phyloP scores from a whole-genome alignment of 2,888 invertebrate genomes.

The Scaptomyza polygonia region DNA sequence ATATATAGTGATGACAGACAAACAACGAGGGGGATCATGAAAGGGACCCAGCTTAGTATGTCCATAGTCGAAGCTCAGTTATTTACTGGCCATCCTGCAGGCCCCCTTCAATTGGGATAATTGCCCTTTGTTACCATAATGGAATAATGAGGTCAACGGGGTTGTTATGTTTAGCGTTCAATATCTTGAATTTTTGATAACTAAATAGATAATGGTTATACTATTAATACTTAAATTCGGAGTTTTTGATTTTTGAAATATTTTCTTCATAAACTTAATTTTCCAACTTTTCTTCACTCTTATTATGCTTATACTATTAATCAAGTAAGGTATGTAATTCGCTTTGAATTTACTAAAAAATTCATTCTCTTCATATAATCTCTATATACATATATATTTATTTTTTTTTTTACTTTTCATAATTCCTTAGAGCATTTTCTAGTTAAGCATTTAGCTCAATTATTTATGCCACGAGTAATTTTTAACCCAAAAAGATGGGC shows the following conservation, averaged over 20 bases:
- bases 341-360: not conserved
- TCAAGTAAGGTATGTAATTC: too few relatives aligned
- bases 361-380: not conserved
- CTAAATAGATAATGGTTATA: too few relatives aligned
- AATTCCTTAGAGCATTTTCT: constrained; percentile 14
- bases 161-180: not conserved
- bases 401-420: too few relatives aligned
- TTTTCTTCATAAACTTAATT: too few relatives aligned
- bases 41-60: constrained; percentile 50
- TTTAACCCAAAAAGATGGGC: constrained; percentile 17
- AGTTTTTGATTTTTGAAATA: too few relatives aligned
- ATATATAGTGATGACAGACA: constrained; percentile 8
- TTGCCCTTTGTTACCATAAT: constrained; percentile 16
- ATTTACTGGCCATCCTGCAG: constrained; percentile 52
- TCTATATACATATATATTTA: too few relatives aligned
- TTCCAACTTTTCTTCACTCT: too few relatives aligned
- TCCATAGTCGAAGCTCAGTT: constrained; percentile 45
- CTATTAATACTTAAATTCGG: too few relatives aligned
- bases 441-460: constrained; percentile 15
- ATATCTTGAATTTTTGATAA: too few relatives aligned
- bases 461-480: constrained; percentile 9
- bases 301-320: too few relatives aligned
- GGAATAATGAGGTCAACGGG: constrained; percentile 11
- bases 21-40: not conserved
- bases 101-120: constrained; percentile 6